phyloP scores from a whole-genome alignment of 2,113 vertebrate genomes.

The Oreochromis spilurus region DNA sequence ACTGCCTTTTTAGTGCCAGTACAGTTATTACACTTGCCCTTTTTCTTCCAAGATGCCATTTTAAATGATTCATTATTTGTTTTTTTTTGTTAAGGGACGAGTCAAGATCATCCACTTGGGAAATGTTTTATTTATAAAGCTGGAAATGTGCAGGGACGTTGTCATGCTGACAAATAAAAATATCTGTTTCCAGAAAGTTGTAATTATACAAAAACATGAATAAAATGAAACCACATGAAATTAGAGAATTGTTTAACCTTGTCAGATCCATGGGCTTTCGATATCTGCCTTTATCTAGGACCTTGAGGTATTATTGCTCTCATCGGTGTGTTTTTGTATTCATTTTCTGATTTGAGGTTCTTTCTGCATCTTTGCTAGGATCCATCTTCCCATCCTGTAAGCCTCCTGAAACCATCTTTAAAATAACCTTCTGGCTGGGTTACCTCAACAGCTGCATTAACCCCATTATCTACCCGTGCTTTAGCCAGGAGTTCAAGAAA shows the following conservation, averaged over 20 bases:
- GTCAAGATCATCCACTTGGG: neutral
- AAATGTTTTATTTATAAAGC: neutral
- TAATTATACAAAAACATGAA: neutral
- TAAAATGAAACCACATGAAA: neutral
- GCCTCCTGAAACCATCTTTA: slow-evolving; percentile 90
- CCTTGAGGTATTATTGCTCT: neutral
- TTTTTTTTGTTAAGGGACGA: neutral
- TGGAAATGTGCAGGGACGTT: neutral
- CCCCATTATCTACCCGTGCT: slow-evolving; percentile 95
- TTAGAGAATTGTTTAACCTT: neutral
- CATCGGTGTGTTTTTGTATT: neutral
- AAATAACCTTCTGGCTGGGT: slow-evolving; percentile 97
- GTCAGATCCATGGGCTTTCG: neutral
- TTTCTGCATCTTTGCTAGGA: slow-evolving; percentile 72
- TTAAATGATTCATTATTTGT: neutral
- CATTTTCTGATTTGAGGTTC: neutral
- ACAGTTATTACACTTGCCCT: neutral
- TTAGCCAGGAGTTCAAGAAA: slow-evolving; percentile 92
- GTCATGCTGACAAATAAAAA: neutral
- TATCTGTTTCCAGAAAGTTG: neutral
- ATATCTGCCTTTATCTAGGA: neutral
- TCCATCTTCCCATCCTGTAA: slow-evolving; percentile 89
- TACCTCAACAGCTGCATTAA: slow-evolving; percentile 99
- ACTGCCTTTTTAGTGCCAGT: neutral
- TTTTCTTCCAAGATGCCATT: neutral